Evolutionary conservation across 2,888 invertebrate species (phyloP), one percentile per base, ranked within the genome.

Genomic region (Lasius fuliginosus): DNA sequence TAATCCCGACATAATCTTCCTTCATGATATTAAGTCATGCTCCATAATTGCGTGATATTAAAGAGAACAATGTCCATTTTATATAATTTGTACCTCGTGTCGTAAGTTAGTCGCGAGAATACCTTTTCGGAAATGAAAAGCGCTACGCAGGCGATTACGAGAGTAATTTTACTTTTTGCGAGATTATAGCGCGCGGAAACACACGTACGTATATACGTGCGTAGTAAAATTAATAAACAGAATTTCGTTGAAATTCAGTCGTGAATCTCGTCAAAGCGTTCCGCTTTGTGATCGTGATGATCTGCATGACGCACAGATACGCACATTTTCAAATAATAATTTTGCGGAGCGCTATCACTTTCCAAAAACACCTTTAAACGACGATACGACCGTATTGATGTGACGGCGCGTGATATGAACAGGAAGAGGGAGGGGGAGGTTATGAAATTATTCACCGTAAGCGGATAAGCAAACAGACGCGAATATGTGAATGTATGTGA

Each of bases 381-480:
- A 27, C 40, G 3, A 62, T 42, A 30, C 4, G 11, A 42, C 9
- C 3, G 3, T 53, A 23, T 12, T 8, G 75, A 49, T 64, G 49
- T 12, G 53, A 56, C 3, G 58, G 68, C 42, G 30, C 68, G n/a
- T 53, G 53, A n/a, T 53, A 67, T 27, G 12, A 36, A 5, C 6
- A 5, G 36, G 33, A 36, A 5, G 5, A 3, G 33, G 36, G 36
- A n/a, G 53, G n/a, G 15, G 11, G 11, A n/a, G 27, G 27, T 77
- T 68, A 58, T 68, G 68, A 77, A 77, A 77, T 68, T 68, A 77
- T 77, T 56, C 68, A 42, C 30, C 40, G 56, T 77, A 77, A 77
- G 68, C 77, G 56, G 40, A 77, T 77, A 56, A 58, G 33, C 68
- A 68, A 68, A 77, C 56, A 68, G 40, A 77, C 65, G 67, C 56